Evolutionary conservation across 2,797 vertebrate genomes (phyloP), one percentile per base, ranked within the genome.

Genomic region (Brachyalestes nurse): DNA sequence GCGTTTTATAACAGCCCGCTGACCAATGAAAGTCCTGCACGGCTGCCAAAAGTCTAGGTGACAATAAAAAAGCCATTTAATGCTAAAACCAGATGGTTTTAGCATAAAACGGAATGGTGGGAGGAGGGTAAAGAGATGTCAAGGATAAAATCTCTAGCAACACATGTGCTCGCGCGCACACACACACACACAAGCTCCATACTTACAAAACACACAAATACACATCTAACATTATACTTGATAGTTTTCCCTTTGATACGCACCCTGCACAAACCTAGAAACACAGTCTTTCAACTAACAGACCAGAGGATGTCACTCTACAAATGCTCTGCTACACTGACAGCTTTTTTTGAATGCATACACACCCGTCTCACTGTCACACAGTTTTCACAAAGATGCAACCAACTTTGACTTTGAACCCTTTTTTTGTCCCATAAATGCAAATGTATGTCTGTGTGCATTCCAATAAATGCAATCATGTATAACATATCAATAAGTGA

Each of bases 1-100:
- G 74, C 73, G 19, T 83, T 90, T 90, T 87, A 90, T 86, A 89
- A 86, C 84, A 87, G 83, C 83, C 86, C 66, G 67, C 88, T 88
- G 89, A 88, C 87, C 89, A 90, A 88, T 89, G 87, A 88, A 90
- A 85, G 83, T 72, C 77, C 78, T 69, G 45, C 81, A 67, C 53
- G 7, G 42, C 81, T 87, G 86, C 85, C 89, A 87, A 86, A 87
- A 86, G 85, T 80, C 85, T 85, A 84, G 83, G 86, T 87, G 84
- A 90, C 88, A 89, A 86, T 88, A 89, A 89, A 90, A 89, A 74
- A 79, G 81, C 83, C 81, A 84, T 90, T 88, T 89, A 86, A 88
- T 85, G 78, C 73, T 81, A 75, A 85, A 88, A 88, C 82, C 89
- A 90, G 84, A 87, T 87, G 84, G 84, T n/a, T n/a, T n/a, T n/a